Evolutionary conservation across 2,113 vertebrate species (phyloP).

Genomic region (Galeopterus variegatus): DNA sequence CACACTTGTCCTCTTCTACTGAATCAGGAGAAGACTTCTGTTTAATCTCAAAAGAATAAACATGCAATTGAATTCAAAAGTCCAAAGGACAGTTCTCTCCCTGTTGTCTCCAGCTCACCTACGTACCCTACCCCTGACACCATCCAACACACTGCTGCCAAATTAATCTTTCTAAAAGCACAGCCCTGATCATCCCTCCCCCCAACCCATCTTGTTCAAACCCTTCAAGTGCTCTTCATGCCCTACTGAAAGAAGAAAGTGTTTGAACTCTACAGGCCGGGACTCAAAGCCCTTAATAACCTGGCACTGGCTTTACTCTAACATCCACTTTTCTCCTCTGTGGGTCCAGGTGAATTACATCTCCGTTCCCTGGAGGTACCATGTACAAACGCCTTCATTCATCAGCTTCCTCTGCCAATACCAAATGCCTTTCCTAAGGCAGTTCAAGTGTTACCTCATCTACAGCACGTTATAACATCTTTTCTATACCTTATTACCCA

Average conservation of each 20-base stretch:
- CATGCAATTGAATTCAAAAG: slow-evolving; percentile 77
- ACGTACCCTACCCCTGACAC: neutral
- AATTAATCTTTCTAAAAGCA: slow-evolving; percentile 62
- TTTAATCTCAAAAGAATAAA: slow-evolving; percentile 82
- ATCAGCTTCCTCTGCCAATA: neutral
- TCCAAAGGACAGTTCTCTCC: slow-evolving; percentile 36
- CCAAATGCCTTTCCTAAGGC: neutral
- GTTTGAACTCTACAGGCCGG: neutral
- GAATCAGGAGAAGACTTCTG: slow-evolving; percentile 63
- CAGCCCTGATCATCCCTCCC: neutral
- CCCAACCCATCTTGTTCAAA: neutral
- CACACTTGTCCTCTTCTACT: neutral
- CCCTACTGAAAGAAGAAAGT: neutral
- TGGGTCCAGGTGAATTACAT: neutral
- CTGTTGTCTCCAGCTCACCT: slow-evolving; percentile 21
- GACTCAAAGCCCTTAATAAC: neutral
- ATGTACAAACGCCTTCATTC: neutral
- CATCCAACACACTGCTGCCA: neutral
- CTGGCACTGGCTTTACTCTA: neutral
- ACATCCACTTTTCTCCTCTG: neutral
- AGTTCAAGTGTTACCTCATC: neutral
- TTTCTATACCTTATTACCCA: neutral
- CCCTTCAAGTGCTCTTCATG: neutral
- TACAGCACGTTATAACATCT: neutral
- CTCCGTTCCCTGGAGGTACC: neutral